Evolutionary conservation across 2,797 vertebrate species (phyloP).

Genomic region (Tadarida brasiliensis): DNA sequence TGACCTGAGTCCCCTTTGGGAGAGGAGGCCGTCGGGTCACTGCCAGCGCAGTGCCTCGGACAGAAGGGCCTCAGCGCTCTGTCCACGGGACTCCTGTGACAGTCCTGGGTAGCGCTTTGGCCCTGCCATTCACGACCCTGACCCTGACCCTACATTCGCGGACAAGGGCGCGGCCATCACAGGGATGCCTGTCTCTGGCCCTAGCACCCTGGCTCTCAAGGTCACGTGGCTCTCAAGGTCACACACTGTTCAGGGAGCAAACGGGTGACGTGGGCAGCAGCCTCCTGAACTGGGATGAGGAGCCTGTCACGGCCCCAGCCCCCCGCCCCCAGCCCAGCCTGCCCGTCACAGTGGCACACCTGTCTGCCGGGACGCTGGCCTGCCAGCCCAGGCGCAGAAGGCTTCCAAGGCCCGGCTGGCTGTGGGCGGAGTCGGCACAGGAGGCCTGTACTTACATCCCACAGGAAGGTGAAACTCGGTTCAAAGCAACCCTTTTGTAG

Average conservation of each 20-base stretch:
- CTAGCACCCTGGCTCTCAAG: rapidly evolving
- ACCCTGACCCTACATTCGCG: not conserved
- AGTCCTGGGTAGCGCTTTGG: not conserved
- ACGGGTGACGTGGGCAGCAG: not conserved
- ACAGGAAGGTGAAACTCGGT: slow-evolving; percentile 68
- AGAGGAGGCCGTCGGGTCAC: not conserved
- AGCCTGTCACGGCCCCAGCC: not conserved
- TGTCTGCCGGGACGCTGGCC: slow-evolving; percentile 19
- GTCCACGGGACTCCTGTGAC: not conserved
- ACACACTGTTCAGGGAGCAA: not conserved
- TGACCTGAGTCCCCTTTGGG: not conserved
- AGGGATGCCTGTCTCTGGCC: not conserved
- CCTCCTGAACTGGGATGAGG: not conserved
- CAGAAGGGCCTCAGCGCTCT: not conserved
- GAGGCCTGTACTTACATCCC: slow-evolving; percentile 67
- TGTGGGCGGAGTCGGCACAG: slow-evolving; percentile 43
- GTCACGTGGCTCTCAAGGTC: rapidly evolving
- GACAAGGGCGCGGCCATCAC: not conserved
- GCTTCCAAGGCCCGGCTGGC: slow-evolving; percentile 57
- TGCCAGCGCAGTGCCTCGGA: rapidly evolving
- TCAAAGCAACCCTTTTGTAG: slow-evolving; percentile 58
- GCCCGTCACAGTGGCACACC: not conserved
- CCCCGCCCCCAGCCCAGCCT: not conserved
- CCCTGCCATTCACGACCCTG: not conserved
- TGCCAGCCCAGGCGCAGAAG: not conserved